These are phyloP conservation scores for Pedionomus torquatus DNA, from an alignment of 2,113 vertebrate species.

Conservation along the genomic window DNA sequence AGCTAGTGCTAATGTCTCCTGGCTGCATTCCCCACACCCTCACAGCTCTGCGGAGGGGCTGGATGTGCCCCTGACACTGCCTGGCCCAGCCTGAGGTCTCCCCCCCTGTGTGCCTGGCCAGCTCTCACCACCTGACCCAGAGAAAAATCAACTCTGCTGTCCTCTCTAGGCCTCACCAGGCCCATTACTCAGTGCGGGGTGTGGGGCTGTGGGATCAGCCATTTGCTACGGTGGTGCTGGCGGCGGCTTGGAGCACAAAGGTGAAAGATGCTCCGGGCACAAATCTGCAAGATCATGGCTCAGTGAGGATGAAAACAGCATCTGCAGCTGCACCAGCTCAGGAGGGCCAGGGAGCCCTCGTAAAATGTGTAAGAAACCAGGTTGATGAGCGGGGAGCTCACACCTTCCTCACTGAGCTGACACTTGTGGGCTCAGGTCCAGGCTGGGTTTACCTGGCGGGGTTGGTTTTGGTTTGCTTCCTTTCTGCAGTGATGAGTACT, in stretches of 20 bases:
- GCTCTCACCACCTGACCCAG: not conserved
- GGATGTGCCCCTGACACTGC: not conserved
- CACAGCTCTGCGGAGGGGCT: rapidly evolving
- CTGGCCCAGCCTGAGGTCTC: not conserved
- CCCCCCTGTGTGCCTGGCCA: rapidly evolving
- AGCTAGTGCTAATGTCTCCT: not conserved
- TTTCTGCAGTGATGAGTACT: not conserved
- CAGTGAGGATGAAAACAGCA: rapidly evolving
- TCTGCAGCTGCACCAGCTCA: not conserved
- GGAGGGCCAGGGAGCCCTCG: not conserved
- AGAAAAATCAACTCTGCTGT: not conserved
- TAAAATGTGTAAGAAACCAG: rapidly evolving
- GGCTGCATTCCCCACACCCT: not conserved
- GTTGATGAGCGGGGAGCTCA: not conserved
- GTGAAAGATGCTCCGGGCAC: not conserved
- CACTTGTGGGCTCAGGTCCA: rapidly evolving
- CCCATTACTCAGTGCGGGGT: too few species aligned
- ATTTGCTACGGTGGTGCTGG: not conserved
- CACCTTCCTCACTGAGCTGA: not conserved
- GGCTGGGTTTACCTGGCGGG: too few species aligned
- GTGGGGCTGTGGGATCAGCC: not conserved
- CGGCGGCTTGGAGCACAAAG: rapidly evolving
- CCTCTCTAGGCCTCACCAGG: not conserved
- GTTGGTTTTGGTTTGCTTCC: too few species aligned
- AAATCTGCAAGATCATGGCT: not conserved